Base-by-base conservation (phyloP, 2,113 vertebrate species). In the Dolichotis patagonum region DNA sequence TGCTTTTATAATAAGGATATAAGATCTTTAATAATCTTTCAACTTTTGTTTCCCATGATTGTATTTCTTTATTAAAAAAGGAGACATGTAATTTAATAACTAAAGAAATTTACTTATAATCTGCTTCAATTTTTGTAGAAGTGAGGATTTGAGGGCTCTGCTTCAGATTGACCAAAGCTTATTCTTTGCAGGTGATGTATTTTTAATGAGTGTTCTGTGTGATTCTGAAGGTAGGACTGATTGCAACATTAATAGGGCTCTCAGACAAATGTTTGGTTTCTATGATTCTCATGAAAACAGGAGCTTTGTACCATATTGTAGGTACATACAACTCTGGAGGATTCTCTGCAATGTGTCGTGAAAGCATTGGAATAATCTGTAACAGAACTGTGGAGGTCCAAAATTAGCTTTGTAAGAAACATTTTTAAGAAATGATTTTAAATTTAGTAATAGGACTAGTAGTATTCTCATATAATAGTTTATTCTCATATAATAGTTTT, bases 1-100 rank as follows among this genome's bases (percentile, higher is more conserved):
- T 95, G 54, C 28, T 90, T 91, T 95, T 87, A 19, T 97, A 62
- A 89, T 90, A 95, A 89, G 56, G 54, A 62, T 89, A 63, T 93
- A 87, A 82, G 52, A 75, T 19, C 43, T 93, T 86, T 83, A 95
- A 83, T 49, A 90, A 28, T 9, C 0, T 56, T 81, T 91, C 28
- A 83, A 20, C 24, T 65, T 94, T 20, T 91, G n/a, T 49, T 91
- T 80, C 71, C n/a, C 24, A 69, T 10, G 87, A 91, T 62, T 92
- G 20, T 71, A 85, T 94, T 60, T 75, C 41, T 75, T 88, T 77
- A 83, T 91, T 85, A 77, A 94, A 94, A 87, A 90, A 30, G 52
- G 49, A 83, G 71, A 71, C 20, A 22, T 30, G 17, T 32, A 87
- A 24, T 96, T 96, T 82, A 52, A 89, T 85, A 88, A 85, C 49